Percentiles rank a stretch among this genome's conserved stretches.
These are phyloP conservation scores for Drosophila quinaria DNA, from an alignment of 2,888 invertebrate species.

Conservation along the genomic window DNA sequence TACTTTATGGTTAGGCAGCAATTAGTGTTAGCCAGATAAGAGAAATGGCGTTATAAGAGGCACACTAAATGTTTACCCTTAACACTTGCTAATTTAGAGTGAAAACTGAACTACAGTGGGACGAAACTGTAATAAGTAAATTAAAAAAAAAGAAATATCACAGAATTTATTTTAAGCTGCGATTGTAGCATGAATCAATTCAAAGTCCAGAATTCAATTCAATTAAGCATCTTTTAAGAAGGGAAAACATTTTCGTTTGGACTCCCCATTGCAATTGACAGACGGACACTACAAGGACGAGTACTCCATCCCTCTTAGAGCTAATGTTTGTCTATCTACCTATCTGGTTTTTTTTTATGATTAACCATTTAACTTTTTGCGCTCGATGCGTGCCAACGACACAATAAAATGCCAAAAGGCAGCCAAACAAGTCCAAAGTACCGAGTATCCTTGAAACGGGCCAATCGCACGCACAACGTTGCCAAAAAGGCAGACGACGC, in stretches of 20 bases:
- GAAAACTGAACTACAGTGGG: constrained; percentile 8
- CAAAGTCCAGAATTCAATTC: constrained; percentile 25
- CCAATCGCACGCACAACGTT: constrained; percentile 57
- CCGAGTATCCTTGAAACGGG: constrained; percentile 68
- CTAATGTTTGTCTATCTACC: constrained; percentile 36
- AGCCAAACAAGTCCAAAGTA: constrained; percentile 25
- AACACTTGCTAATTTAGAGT: neutral
- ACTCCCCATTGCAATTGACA: neutral
- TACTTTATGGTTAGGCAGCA: constrained; percentile 48
- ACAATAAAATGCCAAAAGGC: constrained; percentile 63
- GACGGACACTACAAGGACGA: neutral
- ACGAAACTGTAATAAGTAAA: neutral
- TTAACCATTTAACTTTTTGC: constrained; percentile 68
- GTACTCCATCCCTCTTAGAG: neutral
- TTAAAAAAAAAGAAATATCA: neutral
- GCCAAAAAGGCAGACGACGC: constrained; percentile 62
- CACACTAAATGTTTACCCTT: neutral
- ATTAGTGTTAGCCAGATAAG: constrained; percentile 57
- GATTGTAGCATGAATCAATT: constrained; percentile 6
- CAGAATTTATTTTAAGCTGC: neutral
- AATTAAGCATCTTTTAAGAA: constrained; percentile 36
- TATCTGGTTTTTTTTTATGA: constrained; percentile 49
- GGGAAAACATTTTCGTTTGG: constrained; percentile 11
- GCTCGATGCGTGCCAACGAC: constrained; percentile 70
- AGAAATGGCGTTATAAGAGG: constrained; percentile 18